These are phyloP conservation scores for Gambusia affinis DNA, from an alignment of 2,113 vertebrate species.

Conservation along the genomic window DNA sequence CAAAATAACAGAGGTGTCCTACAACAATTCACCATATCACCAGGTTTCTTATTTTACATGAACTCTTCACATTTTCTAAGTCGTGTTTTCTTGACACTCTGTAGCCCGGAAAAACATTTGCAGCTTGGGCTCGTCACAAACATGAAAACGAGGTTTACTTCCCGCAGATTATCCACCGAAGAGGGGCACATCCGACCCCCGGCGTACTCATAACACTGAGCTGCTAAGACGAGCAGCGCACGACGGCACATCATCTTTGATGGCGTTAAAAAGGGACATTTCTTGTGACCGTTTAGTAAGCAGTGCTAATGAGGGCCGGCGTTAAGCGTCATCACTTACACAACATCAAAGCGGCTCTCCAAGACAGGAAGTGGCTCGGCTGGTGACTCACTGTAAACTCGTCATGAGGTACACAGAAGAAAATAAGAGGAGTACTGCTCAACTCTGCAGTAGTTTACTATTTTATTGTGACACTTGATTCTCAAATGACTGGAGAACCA, in stretches of 20 bases:
- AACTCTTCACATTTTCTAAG: conserved; percentile 77
- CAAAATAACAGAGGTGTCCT: conserved; percentile 16
- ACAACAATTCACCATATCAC: conserved; percentile 40
- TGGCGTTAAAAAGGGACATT: conserved; percentile 40
- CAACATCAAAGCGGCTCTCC: conserved; percentile 71
- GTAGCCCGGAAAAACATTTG: conserved; percentile 30
- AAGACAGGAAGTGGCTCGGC: conserved; percentile 57
- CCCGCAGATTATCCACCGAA: conserved; percentile 42
- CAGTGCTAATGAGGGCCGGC: conserved; percentile 67
- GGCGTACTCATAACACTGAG: conserved; percentile 23
- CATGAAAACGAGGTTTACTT: conserved; percentile 58
- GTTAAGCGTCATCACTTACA: conserved; percentile 64
- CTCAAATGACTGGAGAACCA: conserved; percentile 47
- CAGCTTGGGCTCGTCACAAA: conserved; percentile 47
- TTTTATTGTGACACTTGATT: conserved; percentile 52
- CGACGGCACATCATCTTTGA: conserved; percentile 63
- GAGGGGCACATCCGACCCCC: conserved; percentile 34
- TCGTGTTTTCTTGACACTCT: conserved; percentile 51
- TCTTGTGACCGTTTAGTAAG: conserved; percentile 52
- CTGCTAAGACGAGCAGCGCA: conserved; percentile 40
- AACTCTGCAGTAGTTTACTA: conserved; percentile 59
- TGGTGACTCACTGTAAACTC: conserved; percentile 69
- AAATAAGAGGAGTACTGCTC: conserved; percentile 45
- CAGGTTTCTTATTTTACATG: conserved; percentile 32
- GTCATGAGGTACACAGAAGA: conserved; percentile 54